phyloP scores from a whole-genome alignment of 2,888 invertebrate genomes.

The Shargacucullia verbasci region DNA sequence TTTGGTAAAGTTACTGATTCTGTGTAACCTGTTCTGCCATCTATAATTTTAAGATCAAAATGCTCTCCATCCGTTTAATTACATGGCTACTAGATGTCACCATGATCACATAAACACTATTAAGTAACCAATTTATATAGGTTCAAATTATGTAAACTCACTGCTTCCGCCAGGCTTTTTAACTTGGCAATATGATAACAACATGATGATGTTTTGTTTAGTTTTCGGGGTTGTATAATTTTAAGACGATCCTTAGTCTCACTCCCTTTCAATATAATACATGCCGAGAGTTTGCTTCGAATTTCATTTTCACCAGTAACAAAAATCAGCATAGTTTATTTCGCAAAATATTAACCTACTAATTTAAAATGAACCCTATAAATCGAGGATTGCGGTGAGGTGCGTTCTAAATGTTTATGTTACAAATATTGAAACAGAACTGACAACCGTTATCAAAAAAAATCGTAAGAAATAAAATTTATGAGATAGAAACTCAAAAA shows the following conservation, averaged over 20 bases:
- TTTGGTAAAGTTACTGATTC: too few species aligned
- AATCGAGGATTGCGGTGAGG: not conserved
- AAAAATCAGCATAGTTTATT: not conserved
- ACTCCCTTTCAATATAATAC: too few species aligned
- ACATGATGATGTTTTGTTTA: slow-evolving; percentile 3
- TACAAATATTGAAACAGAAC: not conserved
- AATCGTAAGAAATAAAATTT: too few species aligned
- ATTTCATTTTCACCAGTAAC: not conserved
- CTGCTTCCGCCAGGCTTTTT: slow-evolving; percentile 6
- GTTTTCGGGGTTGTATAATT: too few species aligned
- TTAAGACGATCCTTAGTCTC: too few species aligned
- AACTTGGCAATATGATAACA: slow-evolving; percentile 1
- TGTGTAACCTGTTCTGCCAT: slow-evolving; percentile 13
- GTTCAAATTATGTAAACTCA: not conserved
- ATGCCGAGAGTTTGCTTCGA: not conserved
- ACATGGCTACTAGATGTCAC: slow-evolving; percentile 22
- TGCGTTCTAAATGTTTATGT: slow-evolving; percentile 18
- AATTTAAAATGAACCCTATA: slow-evolving; percentile 2
- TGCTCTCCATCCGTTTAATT: not conserved
- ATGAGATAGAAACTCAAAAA: too few species aligned
- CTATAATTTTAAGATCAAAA: slow-evolving; percentile 3
- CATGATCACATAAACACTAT: slow-evolving; percentile 10
- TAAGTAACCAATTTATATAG: not conserved
- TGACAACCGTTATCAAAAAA: too few species aligned
- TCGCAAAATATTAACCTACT: not conserved